Base-by-base conservation (phyloP, 1,140 invertebrate species). In the Sitobion miscanthi region DNA sequence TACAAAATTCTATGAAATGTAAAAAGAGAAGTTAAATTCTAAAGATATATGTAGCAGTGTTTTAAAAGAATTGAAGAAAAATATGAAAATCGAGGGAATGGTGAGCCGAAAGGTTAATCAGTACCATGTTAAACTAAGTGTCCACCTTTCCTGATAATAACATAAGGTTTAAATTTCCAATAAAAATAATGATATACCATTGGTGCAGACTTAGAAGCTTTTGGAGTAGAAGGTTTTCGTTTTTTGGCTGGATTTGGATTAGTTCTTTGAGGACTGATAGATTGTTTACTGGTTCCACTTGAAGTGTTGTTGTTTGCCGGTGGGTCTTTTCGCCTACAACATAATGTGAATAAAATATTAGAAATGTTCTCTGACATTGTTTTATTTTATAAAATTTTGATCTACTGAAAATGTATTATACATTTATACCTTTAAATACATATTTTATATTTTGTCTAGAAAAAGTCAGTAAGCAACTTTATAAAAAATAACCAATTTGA, bases 211-310 rank as follows among this genome's bases (percentile, higher is more conserved):
- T 93, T 91, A 30, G 89, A 91, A 93, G 83, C 87, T 93, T 94
- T 94, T 6, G 93, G 93, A 38, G 93, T 93, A 57, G 93, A 89
- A n/a, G 94, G 94, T 92, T 94, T 94, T 57, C 94, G 94, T 86
- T 94, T 94, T 69, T 94, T 94, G 0, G 93, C 86, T 35, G 94
- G 89, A 52, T 94, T 93, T 25, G 49, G 30, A 57, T 45, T 83
- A 88, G 94, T 94, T 8, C 94, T 93, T 54, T 94, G 93, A 20
- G 93, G 85, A 49, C 94, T 93, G 57, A 90, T 38, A 45, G 54
- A 94, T 1, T 93, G 77, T 82, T 93, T 85, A 82, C 62, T 25
- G 23, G 49, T 62, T 77, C 49, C 83, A 49, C 47, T 6, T 17
- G 49, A 25, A 82, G 90, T 49, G 30, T 85, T 92, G 25, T 35